Base-by-base conservation (phyloP, 2,113 vertebrate genomes). In the Oreochromis aureus region DNA sequence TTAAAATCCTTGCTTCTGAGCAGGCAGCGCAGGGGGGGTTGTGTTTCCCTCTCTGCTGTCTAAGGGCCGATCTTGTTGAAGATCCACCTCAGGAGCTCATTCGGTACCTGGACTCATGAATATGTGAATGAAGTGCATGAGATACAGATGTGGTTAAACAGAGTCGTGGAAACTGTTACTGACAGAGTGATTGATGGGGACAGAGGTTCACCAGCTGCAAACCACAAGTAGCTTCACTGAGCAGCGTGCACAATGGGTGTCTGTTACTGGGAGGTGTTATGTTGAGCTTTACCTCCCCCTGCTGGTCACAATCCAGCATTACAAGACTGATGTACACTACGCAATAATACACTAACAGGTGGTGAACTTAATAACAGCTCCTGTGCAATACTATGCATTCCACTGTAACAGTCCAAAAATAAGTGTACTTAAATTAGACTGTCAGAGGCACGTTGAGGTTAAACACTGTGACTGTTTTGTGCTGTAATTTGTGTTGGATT, bases 291-390 rank as follows among this genome's bases (percentile, higher is more conserved):
- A 34, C 2, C 88, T 79, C 91, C 91, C 91, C 11, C 91, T 88
- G 69, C 89, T 93, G 94, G 89, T 54, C 71, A 58, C 7, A 71
- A 48, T 30, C 22, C 24, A 82, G 59, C 80, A 91, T 88, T 87
- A 86, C 90, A 93, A 58, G 83, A 85, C 80, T 59, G 51, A 16
- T 80, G 27, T 15, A 54, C 61, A 84, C 56, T 81, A 56, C 10
- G 8, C 10, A 6, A 51, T 5, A 44, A 73, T 30, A 82, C 83
- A 88, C 79, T 51, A 39, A 0, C 18, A 55, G 24, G 30, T 22
- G 7, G 19, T 59, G 82, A 80, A 58, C 61, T 24, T 61, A 54
- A 19, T 56, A 53, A 36, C 16, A 18, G 18, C 79, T 61, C 24
- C 32, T 58, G 19, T n/a, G 15, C 36, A 48, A 12, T 84, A 56